Evolutionary conservation across 2,888 invertebrate genomes (phyloP).

Genomic region (Cremastobaeus sp.): DNA sequence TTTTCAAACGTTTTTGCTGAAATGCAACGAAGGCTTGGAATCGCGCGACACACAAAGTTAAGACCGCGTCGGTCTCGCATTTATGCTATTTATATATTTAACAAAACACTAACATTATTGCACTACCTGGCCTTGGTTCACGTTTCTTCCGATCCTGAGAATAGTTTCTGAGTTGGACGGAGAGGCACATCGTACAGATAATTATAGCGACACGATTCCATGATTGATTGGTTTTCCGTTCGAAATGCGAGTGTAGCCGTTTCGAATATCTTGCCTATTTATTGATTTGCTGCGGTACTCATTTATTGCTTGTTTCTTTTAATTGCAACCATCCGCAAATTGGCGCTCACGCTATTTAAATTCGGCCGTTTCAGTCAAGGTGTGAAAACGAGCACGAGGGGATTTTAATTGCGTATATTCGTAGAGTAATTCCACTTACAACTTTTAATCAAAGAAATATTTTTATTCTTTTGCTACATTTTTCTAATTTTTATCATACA

Average conservation of each 20-base stretch:
- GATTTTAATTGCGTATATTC: no score
- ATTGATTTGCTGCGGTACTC: background rate
- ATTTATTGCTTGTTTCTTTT: no score
- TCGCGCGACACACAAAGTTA: slow-evolving; percentile 7
- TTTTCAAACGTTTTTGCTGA: slow-evolving; percentile 8
- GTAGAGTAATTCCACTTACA: no score
- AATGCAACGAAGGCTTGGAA: slow-evolving; percentile 10
- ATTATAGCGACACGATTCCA: slow-evolving; percentile 42
- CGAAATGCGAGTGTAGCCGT: background rate
- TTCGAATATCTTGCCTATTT: background rate
- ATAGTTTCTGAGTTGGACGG: slow-evolving; percentile 53
- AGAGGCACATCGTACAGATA: slow-evolving; percentile 44
- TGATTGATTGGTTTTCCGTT: slow-evolving; percentile 30
- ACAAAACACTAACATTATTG: slow-evolving; percentile 44
- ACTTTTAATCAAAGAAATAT: no score
- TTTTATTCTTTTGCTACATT: no score
- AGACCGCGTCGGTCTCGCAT: slow-evolving; percentile 16
- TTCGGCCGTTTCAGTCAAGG: no score
- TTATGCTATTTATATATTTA: slow-evolving; percentile 52
- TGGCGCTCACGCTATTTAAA: no score
- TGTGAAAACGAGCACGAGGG: no score
- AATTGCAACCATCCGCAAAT: no score
- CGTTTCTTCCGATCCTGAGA: slow-evolving; percentile 57
- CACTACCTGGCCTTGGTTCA: slow-evolving; percentile 52
- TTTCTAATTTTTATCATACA: no score